Evolutionary conservation across 2,888 invertebrate species (phyloP).

Genomic region (Acronicta alni): DNA sequence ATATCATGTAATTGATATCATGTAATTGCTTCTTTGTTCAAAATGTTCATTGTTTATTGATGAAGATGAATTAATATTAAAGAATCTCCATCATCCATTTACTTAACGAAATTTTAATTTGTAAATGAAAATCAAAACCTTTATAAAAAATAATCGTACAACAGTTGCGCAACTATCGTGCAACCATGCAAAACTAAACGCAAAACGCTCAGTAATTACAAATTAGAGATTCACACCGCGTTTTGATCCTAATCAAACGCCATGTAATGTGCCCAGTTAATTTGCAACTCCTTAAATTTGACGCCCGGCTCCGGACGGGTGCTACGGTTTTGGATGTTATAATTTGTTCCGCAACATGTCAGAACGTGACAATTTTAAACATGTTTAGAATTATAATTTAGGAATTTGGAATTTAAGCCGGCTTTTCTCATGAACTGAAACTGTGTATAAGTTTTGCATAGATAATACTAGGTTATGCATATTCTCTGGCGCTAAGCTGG

Average conservation of each 20-base stretch:
- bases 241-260: constrained; percentile 55
- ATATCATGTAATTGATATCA: too few species aligned
- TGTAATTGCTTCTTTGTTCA: too few species aligned
- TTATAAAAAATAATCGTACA: background rate
- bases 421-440: background rate
- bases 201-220: constrained; percentile 1
- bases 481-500: background rate
- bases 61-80: too few species aligned
- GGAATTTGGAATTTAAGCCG: too few species aligned
- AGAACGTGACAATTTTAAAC: constrained; percentile 47
- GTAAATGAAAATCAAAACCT: too few species aligned
- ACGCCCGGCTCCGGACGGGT: constrained; percentile 28
- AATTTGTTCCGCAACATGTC: constrained; percentile 55
- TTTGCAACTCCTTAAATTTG: constrained; percentile 63
- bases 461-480: background rate
- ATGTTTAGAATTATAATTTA: constrained; percentile 36
- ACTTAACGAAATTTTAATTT: too few species aligned
- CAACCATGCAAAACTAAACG: background rate
- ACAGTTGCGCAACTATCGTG: background rate
- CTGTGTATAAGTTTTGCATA: background rate
- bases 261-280: constrained; percentile 55
- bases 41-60: too few species aligned
- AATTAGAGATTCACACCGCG: constrained; percentile 45
- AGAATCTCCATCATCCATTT: too few species aligned
- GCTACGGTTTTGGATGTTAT: constrained; percentile 35